Evolutionary conservation across 2,113 vertebrate species (phyloP).

Genomic region (Ochotona princeps): DNA sequence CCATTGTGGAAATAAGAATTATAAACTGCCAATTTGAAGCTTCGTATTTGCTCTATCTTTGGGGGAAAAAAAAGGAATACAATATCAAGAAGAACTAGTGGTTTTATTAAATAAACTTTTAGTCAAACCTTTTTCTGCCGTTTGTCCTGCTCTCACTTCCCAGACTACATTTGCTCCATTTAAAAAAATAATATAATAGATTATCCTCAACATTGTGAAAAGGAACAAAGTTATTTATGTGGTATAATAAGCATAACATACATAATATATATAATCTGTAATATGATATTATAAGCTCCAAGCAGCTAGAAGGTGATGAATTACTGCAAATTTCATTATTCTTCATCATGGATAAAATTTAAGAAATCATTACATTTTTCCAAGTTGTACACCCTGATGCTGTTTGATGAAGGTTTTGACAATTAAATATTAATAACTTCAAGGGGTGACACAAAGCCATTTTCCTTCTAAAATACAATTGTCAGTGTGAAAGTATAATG

Average conservation of each 20-base stretch:
- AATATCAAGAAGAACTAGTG: not conserved
- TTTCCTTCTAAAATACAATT: slow-evolving; percentile 17
- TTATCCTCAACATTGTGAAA: not conserved
- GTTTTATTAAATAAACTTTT: not conserved
- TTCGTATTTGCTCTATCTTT: not conserved
- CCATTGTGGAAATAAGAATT: not conserved
- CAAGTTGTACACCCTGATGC: not conserved
- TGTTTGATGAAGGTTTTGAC: not conserved
- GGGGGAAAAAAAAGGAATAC: not conserved
- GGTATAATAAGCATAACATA: not conserved
- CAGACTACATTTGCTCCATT: not conserved
- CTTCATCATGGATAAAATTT: not conserved
- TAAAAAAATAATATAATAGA: not conserved
- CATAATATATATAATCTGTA: too few species aligned
- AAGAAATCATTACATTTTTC: slow-evolving; percentile 15
- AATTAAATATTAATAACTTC: not conserved
- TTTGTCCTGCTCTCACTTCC: not conserved
- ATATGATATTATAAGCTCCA: too few species aligned
- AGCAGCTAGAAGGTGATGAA: not conserved
- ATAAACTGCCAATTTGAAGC: not conserved
- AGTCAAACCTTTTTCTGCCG: not conserved
- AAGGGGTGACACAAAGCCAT: not conserved
- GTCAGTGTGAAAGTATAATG: not conserved
- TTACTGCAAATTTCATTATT: not conserved
- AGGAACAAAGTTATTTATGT: slow-evolving; percentile 1